Base-by-base conservation (phyloP, 2,797 vertebrate species). In the Halcyon badia region DNA sequence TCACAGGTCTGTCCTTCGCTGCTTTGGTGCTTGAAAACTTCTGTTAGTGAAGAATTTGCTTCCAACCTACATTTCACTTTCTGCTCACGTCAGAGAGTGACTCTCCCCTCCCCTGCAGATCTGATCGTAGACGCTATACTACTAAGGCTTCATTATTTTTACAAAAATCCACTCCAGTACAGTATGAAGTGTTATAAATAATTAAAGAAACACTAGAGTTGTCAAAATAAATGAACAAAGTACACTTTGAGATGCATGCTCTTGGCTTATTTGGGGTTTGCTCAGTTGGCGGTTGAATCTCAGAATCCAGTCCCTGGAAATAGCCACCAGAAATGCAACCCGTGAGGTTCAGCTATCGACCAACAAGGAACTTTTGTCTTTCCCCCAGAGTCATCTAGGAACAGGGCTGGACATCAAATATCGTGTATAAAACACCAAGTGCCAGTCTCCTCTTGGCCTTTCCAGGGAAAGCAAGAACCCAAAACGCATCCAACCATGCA, bases 191-290 rank as follows among this genome's bases (percentile, higher is more conserved):
- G 85, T 93, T 94, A 97, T 97, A 94, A 97, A 97, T 97, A 97
- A 95, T 97, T 95, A 91, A 97, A 95, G 93, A 92, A 97, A 93
- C 96, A 95, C 80, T 86, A 64, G 87, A 91, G 85, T 97, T 97
- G 96, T 97, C 97, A 97, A 97, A 97, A 97, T 81, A 95, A 91
- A 96, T 97, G 95, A 97, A 97, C 93, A 97, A 95, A 95, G 83
- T 94, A 94, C 73, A 91, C 69, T 95, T 90, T 94, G 94, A 94
- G 94, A 94, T 76, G 94, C 80, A 20, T 82, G 77, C 80, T 97
- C 87, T 76, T 64, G 97, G 91, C 85, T 97, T 95, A 90, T 86
- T 86, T 90, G 85, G 92, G 83, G 87, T 94, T 96, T 94, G 83
- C 79, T 95, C 77, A 35, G 76, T 60, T 91, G 83, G 73, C 88